phyloP scores from a whole-genome alignment of 1,140 invertebrate species.

The Cherax quadricarinatus region DNA sequence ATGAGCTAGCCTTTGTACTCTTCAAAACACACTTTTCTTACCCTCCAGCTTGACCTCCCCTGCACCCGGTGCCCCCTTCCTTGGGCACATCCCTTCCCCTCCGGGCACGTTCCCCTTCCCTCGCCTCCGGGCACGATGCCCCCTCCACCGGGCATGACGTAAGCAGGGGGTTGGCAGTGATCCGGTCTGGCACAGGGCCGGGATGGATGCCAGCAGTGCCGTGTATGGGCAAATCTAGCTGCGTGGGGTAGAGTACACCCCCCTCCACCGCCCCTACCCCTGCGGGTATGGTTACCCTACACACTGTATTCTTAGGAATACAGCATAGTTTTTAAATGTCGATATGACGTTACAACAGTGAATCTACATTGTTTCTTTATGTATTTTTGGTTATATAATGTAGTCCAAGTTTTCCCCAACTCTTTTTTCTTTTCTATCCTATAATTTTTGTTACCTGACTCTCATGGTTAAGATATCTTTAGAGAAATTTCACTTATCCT shows the following conservation, averaged over 20 bases:
- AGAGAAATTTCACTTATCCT: too few species aligned
- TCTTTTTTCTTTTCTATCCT: too few species aligned
- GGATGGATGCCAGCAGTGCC: conserved; percentile 26
- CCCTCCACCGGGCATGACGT: too few species aligned
- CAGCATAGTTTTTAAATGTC: not conserved
- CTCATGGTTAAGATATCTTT: too few species aligned
- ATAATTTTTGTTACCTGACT: too few species aligned
- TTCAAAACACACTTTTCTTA: too few species aligned
- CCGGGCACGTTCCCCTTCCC: not conserved
- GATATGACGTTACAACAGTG: too few species aligned
- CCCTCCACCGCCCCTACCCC: not conserved
- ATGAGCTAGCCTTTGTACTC: too few species aligned
- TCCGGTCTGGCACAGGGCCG: not conserved
- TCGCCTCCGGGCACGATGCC: not conserved
- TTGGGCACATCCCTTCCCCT: not conserved
- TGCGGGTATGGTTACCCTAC: conserved; percentile 15
- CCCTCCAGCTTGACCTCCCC: too few species aligned
- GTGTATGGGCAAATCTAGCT: conserved; percentile 55
- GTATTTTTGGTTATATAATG: too few species aligned
- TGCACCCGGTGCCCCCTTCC: not conserved
- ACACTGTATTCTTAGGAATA: not conserved
- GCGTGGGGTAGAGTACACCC: not conserved
- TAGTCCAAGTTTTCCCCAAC: too few species aligned
- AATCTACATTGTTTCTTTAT: too few species aligned
- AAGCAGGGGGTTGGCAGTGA: not conserved